Percentiles rank a stretch among this genome's conserved stretches.
phyloP scores from a whole-genome alignment of 2,888 invertebrate species.

The Timandra comae region DNA sequence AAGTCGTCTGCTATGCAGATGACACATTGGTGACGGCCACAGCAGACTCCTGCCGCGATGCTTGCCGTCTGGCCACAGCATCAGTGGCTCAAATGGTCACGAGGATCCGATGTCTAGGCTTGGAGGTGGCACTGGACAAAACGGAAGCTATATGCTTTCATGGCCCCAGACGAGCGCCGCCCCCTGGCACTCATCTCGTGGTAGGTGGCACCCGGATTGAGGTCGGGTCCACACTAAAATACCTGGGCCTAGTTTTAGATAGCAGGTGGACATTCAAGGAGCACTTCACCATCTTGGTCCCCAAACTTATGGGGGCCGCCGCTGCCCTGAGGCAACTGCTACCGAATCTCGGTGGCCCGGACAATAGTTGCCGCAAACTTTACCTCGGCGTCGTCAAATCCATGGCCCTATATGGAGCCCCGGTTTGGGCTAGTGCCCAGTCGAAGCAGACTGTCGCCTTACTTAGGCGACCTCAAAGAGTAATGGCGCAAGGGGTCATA shows the following conservation, averaged over 20 bases:
- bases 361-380: too few species aligned
- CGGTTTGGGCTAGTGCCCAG: too few species aligned
- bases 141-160: conserved; percentile 9
- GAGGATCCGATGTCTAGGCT: conserved; percentile 7
- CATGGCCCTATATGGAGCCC: too few species aligned
- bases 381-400: conserved; percentile 4
- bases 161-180: conserved; percentile 2
- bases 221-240: conserved; percentile 3
- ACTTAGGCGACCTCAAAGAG: too few species aligned
- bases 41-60: conserved; percentile 3
- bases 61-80: too few species aligned
- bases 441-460: too few species aligned
- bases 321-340: conserved; percentile 2
- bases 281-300: conserved; percentile 5
- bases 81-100: conserved; percentile 6
- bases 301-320: conserved; percentile 4
- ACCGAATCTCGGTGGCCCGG: conserved; percentile 7
- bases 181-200: neutral
- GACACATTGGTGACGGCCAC: conserved; percentile 14
- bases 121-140: conserved; percentile 6
- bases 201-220: neutral
- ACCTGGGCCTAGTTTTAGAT: conserved; percentile 11
- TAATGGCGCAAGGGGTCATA: too few species aligned
- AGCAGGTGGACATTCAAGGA: conserved; percentile 8
- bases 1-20: conserved; percentile 17